phyloP scores from a whole-genome alignment of 2,888 invertebrate species.

The Punctoribates punctum region DNA sequence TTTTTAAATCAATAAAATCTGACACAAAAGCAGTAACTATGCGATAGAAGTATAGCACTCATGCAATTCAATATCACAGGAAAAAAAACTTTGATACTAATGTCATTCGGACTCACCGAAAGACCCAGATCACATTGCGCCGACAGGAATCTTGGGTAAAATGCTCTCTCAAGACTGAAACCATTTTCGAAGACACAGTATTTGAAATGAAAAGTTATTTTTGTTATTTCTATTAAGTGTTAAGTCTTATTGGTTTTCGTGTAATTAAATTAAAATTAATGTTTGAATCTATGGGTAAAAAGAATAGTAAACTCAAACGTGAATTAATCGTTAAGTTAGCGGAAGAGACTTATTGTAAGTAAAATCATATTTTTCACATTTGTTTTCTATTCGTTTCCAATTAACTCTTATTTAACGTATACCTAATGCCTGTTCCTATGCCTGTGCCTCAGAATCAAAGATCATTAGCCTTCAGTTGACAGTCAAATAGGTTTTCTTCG shows the following conservation, averaged over 20 bases:
- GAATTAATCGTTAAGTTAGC: conserved; percentile 89
- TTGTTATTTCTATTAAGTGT: neutral
- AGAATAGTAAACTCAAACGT: conserved; percentile 90
- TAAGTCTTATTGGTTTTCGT: neutral
- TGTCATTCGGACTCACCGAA: conserved; percentile 4
- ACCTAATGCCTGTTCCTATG: too few species aligned
- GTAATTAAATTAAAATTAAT: neutral
- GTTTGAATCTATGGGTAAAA: conserved; percentile 74
- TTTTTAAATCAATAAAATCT: conserved; percentile 26
- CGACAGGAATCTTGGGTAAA: neutral
- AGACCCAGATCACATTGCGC: neutral
- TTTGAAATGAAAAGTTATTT: neutral
- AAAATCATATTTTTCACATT: conserved; percentile 47
- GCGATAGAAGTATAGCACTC: neutral
- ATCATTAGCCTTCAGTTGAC: conserved; percentile 8
- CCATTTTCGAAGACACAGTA: neutral
- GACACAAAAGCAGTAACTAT: conserved; percentile 26
- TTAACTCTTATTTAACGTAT: too few species aligned
- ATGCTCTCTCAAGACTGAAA: neutral
- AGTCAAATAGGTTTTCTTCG: neutral
- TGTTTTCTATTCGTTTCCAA: neutral
- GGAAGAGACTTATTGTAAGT: conserved; percentile 89
- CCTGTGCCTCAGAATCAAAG: too few species aligned
- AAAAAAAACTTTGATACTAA: neutral
- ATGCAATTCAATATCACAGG: neutral